phyloP scores from a whole-genome alignment of 2,113 vertebrate genomes.

The Lycaon pictus region DNA sequence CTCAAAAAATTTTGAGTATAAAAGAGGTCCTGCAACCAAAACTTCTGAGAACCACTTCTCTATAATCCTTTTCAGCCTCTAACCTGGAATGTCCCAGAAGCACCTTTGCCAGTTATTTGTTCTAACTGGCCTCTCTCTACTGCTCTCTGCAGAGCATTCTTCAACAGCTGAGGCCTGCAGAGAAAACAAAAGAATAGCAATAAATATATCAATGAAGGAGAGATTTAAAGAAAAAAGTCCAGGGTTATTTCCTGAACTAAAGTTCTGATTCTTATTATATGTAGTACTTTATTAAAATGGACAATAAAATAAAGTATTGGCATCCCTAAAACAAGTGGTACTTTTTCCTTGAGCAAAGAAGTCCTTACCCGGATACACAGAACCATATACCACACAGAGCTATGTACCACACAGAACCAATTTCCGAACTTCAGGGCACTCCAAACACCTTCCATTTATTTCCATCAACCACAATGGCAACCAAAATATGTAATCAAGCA shows the following conservation, averaged over 20 bases:
- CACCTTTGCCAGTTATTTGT: constrained; percentile 98
- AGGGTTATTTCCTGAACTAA: constrained; percentile 21
- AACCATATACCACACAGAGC: background rate
- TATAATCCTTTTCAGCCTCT: constrained; percentile 72
- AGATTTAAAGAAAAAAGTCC: background rate
- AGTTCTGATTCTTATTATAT: constrained; percentile 13
- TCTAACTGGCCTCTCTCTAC: constrained; percentile 97
- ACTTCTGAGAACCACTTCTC: constrained; percentile 23
- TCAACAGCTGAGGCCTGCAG: constrained; percentile 95
- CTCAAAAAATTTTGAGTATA: constrained; percentile 18
- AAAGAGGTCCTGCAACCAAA: constrained; percentile 13
- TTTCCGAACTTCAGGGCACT: constrained; percentile 20
- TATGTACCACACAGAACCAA: background rate
- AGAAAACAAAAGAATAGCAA: constrained; percentile 72
- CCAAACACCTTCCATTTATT: background rate
- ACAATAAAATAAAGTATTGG: background rate
- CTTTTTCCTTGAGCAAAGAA: background rate
- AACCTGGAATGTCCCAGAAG: constrained; percentile 98
- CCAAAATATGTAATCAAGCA: background rate
- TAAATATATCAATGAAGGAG: constrained; percentile 73
- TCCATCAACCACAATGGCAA: constrained; percentile 25
- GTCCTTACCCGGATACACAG: background rate
- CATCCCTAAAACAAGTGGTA: background rate
- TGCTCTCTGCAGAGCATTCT: constrained; percentile 95
- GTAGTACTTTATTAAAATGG: constrained; percentile 33